Base-by-base conservation (phyloP, 37 sponge, comb jelly and placozoan species). In the Cladorhizidae sp. region DNA sequence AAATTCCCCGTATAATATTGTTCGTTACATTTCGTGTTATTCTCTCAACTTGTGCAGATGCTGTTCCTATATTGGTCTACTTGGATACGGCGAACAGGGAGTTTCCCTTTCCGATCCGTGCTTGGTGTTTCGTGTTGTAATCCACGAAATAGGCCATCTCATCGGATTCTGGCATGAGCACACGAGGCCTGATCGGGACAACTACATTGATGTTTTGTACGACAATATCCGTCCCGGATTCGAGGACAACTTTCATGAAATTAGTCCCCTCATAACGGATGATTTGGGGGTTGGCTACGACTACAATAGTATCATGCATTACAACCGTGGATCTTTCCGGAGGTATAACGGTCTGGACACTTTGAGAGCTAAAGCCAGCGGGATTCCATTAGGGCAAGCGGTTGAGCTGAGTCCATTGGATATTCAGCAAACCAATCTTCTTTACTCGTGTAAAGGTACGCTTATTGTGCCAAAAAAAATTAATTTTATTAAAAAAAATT, bases 221-320 rank as follows among this genome's bases (percentile, higher is more conserved):
- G 55, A 81, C 31, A 88, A 85, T 62, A 73, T 87, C 29, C 21
- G 73, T 0, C 68, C 80, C 21, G 72, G 73, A 1, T 64, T 49
- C 20, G 52, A 45, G 26, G 12, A n/a, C 18, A 92, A 92, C 69
- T 92, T 92, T 40, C 2, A 56, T 1, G 74, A 68, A 57, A 64
- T 57, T 52, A 9, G 3, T 22, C 7, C 29, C 35, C 63, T 56
- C n/a, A 15, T 63, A 15, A 79, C 90, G 0, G 35, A 94, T 54
- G 87, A 88, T 12, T 36, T 72, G 31, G 94, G 94, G 26, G 79
- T 94, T 1, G 67, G 82, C 6, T 93, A 93, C 40, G 94, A 93
- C 54, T 89, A 85, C 81, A 93, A 89, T 69, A 89, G 91, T 31
- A 85, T 94, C 68, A 94, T 94, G 94, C 94, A 94, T 63, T 94